Evolutionary conservation across 2,888 invertebrate genomes (phyloP).

Genomic region (Beris morrisii): DNA sequence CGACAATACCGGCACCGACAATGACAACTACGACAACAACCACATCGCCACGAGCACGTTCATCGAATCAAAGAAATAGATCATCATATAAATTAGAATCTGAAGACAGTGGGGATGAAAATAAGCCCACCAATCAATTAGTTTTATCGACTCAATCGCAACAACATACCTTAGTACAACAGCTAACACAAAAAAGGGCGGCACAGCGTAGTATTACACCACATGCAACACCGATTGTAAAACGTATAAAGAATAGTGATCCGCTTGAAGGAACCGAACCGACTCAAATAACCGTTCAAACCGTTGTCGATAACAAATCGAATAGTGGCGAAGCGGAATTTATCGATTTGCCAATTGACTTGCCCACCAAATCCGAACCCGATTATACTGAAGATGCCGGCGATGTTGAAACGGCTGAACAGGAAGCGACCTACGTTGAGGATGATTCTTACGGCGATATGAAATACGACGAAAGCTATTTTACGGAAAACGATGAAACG

Average conservation of each 20-base stretch:
- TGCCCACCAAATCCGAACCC: slow-evolving; percentile 69
- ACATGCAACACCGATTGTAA: slow-evolving; percentile 41
- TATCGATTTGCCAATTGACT: slow-evolving; percentile 56
- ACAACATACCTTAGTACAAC: slow-evolving; percentile 41
- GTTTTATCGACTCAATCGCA: slow-evolving; percentile 54
- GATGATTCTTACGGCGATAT: slow-evolving; percentile 69
- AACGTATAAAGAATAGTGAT: slow-evolving; percentile 59
- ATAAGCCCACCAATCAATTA: slow-evolving; percentile 54
- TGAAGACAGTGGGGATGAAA: slow-evolving; percentile 65
- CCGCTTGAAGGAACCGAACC: slow-evolving; percentile 64
- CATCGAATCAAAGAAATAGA: slow-evolving; percentile 48
- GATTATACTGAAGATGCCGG: slow-evolving; percentile 67
- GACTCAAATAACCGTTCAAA: slow-evolving; percentile 60
- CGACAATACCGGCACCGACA: slow-evolving; percentile 38
- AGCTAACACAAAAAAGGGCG: slow-evolving; percentile 51
- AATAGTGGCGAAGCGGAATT: slow-evolving; percentile 52
- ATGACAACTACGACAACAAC: slow-evolving; percentile 47
- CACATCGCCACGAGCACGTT: slow-evolving; percentile 48
- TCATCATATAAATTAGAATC: slow-evolving; percentile 64
- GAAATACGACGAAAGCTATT: slow-evolving; percentile 58
- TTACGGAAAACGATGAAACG: slow-evolving; percentile 56
- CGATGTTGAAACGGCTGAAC: slow-evolving; percentile 65
- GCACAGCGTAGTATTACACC: slow-evolving; percentile 51
- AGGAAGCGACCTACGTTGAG: slow-evolving; percentile 66
- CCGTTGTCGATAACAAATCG: slow-evolving; percentile 50